phyloP scores from a whole-genome alignment of 2,113 vertebrate species.

The Illadopsis cleaveri region DNA sequence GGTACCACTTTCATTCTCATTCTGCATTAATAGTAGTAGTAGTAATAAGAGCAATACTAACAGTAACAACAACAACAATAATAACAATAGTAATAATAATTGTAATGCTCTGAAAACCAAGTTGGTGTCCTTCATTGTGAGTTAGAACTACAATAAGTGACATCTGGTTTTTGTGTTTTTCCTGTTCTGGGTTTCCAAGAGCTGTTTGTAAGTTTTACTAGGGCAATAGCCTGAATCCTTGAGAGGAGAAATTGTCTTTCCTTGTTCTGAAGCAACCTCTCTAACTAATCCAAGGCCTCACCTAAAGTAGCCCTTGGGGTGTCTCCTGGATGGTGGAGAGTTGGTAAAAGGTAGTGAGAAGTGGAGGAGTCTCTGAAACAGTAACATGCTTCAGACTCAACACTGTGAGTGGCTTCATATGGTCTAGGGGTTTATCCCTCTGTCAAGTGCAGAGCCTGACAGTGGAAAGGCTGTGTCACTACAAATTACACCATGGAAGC shows the following conservation, averaged over 20 bases:
- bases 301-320: background rate
- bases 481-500: background rate
- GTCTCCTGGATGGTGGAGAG: background rate
- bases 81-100: background rate
- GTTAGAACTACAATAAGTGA: background rate
- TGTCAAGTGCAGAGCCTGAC: background rate
- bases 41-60: background rate
- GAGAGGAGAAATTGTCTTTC: background rate
- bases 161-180: background rate
- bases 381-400: background rate
- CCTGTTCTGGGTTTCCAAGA: background rate
- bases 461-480: background rate
- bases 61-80: background rate
- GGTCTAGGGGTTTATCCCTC: background rate
- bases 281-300: background rate
- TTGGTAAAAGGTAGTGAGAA: background rate
- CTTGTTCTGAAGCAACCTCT: background rate
- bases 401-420: fast-evolving
- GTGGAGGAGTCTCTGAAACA: background rate
- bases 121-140: background rate
- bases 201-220: background rate
- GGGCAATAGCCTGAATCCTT: background rate
- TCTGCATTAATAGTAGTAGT: background rate
- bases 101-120: background rate
- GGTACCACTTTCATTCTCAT: background rate